Evolutionary conservation across 2,797 vertebrate genomes (phyloP).

Genomic region (Triplophysa yarkandensis): DNA sequence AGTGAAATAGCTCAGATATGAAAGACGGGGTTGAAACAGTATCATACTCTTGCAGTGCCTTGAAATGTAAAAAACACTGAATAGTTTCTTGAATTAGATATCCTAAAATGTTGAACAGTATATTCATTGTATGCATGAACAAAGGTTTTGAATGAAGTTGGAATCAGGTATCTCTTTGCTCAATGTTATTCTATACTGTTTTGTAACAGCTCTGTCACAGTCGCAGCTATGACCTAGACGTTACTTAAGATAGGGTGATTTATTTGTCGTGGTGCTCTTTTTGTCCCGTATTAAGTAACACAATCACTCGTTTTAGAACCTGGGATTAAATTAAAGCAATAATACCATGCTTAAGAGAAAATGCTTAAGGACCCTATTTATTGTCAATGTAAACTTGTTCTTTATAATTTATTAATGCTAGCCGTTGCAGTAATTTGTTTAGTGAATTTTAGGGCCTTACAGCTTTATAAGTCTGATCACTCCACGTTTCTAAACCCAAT

Average conservation of each 20-base stretch:
- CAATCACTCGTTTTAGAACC: conserved; percentile 15
- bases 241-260: conserved; percentile 33
- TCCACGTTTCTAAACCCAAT: conserved; percentile 11
- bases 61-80: conserved; percentile 57
- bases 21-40: conserved; percentile 28
- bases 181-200: conserved; percentile 29
- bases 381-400: conserved; percentile 52
- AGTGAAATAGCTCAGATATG: conserved; percentile 4
- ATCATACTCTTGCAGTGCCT: conserved; percentile 65
- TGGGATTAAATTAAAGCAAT: conserved; percentile 59
- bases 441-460: conserved; percentile 28
- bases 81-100: conserved; percentile 47
- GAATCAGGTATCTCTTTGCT: conserved; percentile 49
- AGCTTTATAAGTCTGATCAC: not conserved
- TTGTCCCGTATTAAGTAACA: conserved; percentile 39
- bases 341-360: conserved; percentile 53
- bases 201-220: conserved; percentile 17
- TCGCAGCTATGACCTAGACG: conserved; percentile 31
- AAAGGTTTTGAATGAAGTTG: conserved; percentile 47
- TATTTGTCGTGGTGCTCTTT: conserved; percentile 38
- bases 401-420: conserved; percentile 63
- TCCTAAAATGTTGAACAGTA: conserved; percentile 42
- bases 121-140: conserved; percentile 58
- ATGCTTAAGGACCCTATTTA: conserved; percentile 52
- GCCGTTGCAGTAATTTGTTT: conserved; percentile 50